A percentile compares a stretch with the other conserved stretches of the same genome.
Evolutionary conservation across 2,888 invertebrate species (phyloP).

Genomic region (Drosophila putrida): DNA sequence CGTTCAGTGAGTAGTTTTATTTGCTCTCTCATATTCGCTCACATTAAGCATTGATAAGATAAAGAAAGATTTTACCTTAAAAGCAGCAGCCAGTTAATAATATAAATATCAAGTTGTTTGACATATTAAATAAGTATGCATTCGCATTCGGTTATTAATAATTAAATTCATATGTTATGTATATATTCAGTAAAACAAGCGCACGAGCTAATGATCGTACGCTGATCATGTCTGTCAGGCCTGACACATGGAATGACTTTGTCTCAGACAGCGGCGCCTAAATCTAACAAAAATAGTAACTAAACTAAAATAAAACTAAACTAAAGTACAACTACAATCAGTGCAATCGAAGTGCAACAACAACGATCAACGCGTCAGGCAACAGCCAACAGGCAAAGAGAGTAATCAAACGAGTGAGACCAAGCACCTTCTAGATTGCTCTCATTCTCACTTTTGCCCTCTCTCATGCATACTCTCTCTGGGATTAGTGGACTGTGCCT

Average conservation of each 20-base stretch:
- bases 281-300: conserved; percentile 41
- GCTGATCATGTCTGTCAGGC: conserved; percentile 64
- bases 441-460: conserved; percentile 6
- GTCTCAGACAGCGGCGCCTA: conserved; percentile 59
- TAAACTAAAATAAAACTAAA: conserved; percentile 47
- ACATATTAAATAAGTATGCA: conserved; percentile 10
- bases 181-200: conserved; percentile 22
- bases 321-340: conserved; percentile 28
- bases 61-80: conserved; percentile 29
- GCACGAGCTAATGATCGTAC: conserved; percentile 50
- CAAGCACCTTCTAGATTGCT: conserved; percentile 40
- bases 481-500: conserved; percentile 20
- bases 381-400: conserved; percentile 20
- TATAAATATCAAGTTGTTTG: conserved; percentile 33
- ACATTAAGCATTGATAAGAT: conserved; percentile 28
- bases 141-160: conserved; percentile 23
- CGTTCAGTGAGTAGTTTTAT: conserved; percentile 26
- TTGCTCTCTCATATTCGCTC: conserved; percentile 6
- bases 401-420: conserved; percentile 20
- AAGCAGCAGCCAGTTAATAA: conserved; percentile 15
- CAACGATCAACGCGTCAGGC: conserved; percentile 3
- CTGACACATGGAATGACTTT: conserved; percentile 65
- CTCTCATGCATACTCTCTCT: conserved; percentile 12
- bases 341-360: conserved; percentile 58
- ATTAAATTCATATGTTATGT: neutral